phyloP scores from a whole-genome alignment of 2,113 vertebrate species.

The Rhynchopsitta pachyrhyncha region DNA sequence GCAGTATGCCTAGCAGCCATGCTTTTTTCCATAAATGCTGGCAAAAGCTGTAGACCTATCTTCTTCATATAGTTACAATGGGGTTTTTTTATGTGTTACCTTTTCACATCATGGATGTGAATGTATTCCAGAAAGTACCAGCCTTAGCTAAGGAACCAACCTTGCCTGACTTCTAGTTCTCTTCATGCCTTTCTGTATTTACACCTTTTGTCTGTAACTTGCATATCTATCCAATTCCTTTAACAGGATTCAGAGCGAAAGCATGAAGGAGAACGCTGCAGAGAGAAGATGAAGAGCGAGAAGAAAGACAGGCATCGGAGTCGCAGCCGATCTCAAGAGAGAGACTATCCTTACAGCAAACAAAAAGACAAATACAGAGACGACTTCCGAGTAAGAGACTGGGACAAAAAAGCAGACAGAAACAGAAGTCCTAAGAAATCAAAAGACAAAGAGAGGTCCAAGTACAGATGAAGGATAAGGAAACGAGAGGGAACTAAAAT shows the following conservation, averaged over 20 bases:
- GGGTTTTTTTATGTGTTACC: rapidly evolving
- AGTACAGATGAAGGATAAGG: constrained; percentile 74
- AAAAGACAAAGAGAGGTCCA: constrained; percentile 85
- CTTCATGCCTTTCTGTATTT: not conserved
- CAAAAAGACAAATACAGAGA: constrained; percentile 60
- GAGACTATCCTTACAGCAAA: constrained; percentile 69
- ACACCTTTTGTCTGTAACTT: not conserved
- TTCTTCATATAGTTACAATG: not conserved
- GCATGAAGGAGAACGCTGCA: constrained; percentile 67
- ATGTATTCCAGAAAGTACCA: not conserved
- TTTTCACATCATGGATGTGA: not conserved
- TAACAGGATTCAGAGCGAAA: constrained; percentile 67
- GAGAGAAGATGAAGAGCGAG: constrained; percentile 76
- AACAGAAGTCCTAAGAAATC: constrained; percentile 85
- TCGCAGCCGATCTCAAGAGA: constrained; percentile 77
- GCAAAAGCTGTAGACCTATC: not conserved
- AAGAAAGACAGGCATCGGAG: constrained; percentile 77
- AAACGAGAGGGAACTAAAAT: not conserved
- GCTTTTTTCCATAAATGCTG: not conserved
- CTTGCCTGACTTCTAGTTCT: not conserved
- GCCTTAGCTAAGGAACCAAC: not conserved
- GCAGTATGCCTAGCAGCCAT: not conserved
- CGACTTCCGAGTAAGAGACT: constrained; percentile 62
- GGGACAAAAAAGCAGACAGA: constrained; percentile 76
- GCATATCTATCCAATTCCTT: not conserved